These are phyloP conservation scores for Chironomus riparius DNA, from an alignment of 2,888 invertebrate species.

Conservation along the genomic window DNA sequence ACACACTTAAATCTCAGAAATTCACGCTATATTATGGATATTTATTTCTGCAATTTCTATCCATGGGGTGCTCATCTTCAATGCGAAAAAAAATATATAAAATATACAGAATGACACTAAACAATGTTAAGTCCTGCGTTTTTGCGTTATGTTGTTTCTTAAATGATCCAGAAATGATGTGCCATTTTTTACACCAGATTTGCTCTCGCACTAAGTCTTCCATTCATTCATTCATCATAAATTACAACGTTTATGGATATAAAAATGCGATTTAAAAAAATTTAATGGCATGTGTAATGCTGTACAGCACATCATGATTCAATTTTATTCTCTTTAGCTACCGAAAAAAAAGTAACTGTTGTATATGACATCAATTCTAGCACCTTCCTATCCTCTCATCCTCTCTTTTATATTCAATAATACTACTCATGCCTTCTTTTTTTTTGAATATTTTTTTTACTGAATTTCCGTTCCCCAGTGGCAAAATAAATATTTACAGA, in stretches of 20 bases:
- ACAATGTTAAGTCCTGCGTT: too few species aligned
- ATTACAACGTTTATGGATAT: constrained; percentile 1
- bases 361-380: too few species aligned
- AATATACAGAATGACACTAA: too few species aligned
- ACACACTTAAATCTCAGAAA: background rate
- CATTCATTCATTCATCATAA: constrained; percentile 11
- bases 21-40: background rate
- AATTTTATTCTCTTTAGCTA: too few species aligned
- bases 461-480: background rate
- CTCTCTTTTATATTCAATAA: background rate
- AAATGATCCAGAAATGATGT: constrained; percentile 27
- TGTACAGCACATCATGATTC: background rate
- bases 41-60: background rate
- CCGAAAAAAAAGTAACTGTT: too few species aligned
- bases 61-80: background rate
- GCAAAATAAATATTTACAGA: constrained; percentile 18
- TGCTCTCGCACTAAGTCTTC: background rate
- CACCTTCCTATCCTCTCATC: background rate
- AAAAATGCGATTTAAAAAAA: constrained; percentile 15
- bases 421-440: too few species aligned
- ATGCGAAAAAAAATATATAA: background rate
- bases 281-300: constrained; percentile 25
- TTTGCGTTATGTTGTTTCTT: background rate
- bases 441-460: too few species aligned
- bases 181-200: constrained; percentile 24